phyloP scores from a whole-genome alignment of 2,113 vertebrate species.

The Cacatua alba region DNA sequence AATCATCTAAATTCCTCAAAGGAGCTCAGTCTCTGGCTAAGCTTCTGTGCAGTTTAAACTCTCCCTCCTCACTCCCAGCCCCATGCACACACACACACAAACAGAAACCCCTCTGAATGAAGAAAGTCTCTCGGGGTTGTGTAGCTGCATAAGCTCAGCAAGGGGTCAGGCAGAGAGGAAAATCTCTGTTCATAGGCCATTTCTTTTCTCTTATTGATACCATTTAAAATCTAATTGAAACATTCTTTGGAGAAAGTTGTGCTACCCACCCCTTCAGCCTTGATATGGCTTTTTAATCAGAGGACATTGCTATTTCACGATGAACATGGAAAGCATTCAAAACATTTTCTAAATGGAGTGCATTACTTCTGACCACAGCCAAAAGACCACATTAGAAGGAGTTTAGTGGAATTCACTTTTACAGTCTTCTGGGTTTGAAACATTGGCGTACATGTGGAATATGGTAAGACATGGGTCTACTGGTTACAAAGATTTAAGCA shows the following conservation, averaged over 20 bases:
- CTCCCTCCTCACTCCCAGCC: neutral
- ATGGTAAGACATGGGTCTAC: neutral
- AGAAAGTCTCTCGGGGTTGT: neutral
- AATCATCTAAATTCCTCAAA: neutral
- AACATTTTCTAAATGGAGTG: slow-evolving; percentile 47
- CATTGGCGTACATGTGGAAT: neutral
- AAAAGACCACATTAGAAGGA: slow-evolving; percentile 67
- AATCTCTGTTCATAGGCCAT: neutral
- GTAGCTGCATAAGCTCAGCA: neutral
- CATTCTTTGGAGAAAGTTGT: slow-evolving; percentile 43
- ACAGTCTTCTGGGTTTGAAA: neutral
- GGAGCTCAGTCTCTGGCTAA: neutral
- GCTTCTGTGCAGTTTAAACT: neutral
- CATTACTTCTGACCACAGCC: slow-evolving; percentile 46
- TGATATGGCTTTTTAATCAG: slow-evolving; percentile 73
- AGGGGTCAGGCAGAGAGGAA: slow-evolving; percentile 5
- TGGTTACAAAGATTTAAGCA: neutral
- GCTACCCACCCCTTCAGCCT: slow-evolving; percentile 13
- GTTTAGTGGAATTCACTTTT: neutral
- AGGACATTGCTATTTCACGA: slow-evolving; percentile 54
- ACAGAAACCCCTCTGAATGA: neutral
- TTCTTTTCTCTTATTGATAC: slow-evolving; percentile 18
- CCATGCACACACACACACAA: neutral
- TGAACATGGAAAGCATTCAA: slow-evolving; percentile 58
- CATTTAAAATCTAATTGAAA: slow-evolving; percentile 62